A percentile compares a stretch with the other conserved stretches of the same genome.
phyloP scores from a whole-genome alignment of 2,113 vertebrate genomes.

The Ardeotis arabs region DNA sequence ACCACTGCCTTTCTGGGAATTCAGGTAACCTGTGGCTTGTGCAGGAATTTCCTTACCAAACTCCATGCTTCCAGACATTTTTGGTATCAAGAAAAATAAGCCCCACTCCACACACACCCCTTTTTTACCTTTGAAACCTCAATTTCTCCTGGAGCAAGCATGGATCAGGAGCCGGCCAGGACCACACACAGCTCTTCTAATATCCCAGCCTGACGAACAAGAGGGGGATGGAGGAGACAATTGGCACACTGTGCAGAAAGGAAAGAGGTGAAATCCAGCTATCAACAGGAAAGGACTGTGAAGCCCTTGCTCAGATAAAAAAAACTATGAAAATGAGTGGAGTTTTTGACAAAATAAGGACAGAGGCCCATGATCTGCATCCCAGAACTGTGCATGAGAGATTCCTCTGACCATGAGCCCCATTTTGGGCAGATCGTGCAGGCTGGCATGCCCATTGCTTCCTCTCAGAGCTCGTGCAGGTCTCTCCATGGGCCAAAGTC shows the following conservation, averaged over 20 bases:
- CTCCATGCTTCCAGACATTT: constrained; percentile 25
- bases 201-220: not conserved
- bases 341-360: not conserved
- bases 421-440: not conserved
- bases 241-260: not conserved
- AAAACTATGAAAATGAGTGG: not conserved
- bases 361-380: not conserved
- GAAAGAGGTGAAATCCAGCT: not conserved
- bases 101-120: not conserved
- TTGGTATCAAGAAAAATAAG: constrained; percentile 56
- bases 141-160: constrained; percentile 33
- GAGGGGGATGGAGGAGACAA: constrained; percentile 6
- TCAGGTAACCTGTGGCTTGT: constrained; percentile 33
- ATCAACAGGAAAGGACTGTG: not conserved
- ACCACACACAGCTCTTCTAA: constrained; percentile 52
- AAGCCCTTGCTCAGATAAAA: not conserved
- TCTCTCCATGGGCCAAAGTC: not conserved
- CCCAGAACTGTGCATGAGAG: not conserved
- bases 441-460: not conserved
- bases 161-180: constrained; percentile 12
- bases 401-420: not conserved
- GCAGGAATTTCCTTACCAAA: constrained; percentile 17
- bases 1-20: not conserved
- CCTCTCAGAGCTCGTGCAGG: not conserved
- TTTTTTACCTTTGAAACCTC: constrained; percentile 45